Evolutionary conservation across 1,140 invertebrate species (phyloP), one percentile per base, ranked within the genome.

Genomic region (Maconellicoccus hirsutus): DNA sequence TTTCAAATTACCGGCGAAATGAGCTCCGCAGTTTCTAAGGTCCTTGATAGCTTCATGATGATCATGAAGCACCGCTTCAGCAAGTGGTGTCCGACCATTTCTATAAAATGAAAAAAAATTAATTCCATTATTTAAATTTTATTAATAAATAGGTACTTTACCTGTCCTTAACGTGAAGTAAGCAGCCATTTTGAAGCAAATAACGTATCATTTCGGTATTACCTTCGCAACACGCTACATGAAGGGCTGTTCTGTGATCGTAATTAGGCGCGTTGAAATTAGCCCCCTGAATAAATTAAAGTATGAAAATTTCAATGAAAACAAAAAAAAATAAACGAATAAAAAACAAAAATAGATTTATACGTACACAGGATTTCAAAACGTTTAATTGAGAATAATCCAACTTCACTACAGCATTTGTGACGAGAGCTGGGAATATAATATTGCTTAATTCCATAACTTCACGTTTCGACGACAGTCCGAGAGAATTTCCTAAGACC

Each of bases 131-230:
- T 25, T n/a, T n/a, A 22, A 71, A 59, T 69, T 42, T 69, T 26
- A 71, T 27, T 71, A 26, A 33, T 10, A 70, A n/a, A n/a, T 42
- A 16, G 39, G 10, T 52, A 22, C 25, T 72, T 75, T 78, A 82
- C 78, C 81, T 82, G 75, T 91, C 90, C 76, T 86, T 86, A 38
- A 85, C 80, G 75, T 95, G 92, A n/a, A 96, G 90, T 70, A 86
- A 90, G 0, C 90, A 91, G 0, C 94, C 94, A 75, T 91, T 86
- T 59, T 85, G 82, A 21, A 96, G 79, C 8, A 96, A 80, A 80
- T 86, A 87, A 73, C 87, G 83, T 0, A 94, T 88, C 0, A 91
- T 81, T 0, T 83, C 75, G 0, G 85, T 63, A 73, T 90, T 85
- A 0, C 91, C 92, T 74, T 88, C 82, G 52, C 84, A 81, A 39